These are phyloP conservation scores for Invenusta paracnida DNA, from an alignment of 2,888 invertebrate genomes.

Conservation along the genomic window DNA sequence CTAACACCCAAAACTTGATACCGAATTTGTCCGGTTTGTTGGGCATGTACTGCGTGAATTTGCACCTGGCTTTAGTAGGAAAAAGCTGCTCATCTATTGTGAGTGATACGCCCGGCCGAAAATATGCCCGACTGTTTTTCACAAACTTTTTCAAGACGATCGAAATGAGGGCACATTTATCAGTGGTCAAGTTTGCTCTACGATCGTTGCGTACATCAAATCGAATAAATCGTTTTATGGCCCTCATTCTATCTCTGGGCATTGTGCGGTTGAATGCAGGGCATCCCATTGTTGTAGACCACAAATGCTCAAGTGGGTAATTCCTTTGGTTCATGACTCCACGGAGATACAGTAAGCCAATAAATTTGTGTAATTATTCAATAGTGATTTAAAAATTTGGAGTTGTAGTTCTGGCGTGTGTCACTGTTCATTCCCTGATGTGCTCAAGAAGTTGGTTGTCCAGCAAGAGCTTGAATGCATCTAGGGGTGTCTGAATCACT, in stretches of 20 bases:
- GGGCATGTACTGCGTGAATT: constrained; percentile 16
- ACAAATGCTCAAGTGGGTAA: constrained; percentile 7
- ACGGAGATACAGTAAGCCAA: constrained; percentile 14
- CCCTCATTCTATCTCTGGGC: constrained; percentile 2
- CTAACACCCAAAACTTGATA: background rate
- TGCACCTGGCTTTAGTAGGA: background rate
- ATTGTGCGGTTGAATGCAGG: background rate
- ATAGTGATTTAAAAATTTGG: background rate
- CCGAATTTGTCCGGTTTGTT: background rate
- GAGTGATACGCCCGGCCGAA: background rate
- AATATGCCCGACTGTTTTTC: background rate
- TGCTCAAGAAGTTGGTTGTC: background rate
- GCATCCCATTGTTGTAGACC: constrained; percentile 24
- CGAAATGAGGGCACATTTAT: constrained; percentile 20
- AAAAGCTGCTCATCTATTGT: background rate
- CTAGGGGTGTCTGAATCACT: background rate
- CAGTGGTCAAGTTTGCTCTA: background rate
- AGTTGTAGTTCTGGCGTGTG: background rate
- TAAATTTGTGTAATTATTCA: background rate
- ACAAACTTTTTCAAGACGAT: background rate
- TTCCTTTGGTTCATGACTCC: constrained; percentile 19
- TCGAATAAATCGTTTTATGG: constrained; percentile 24
- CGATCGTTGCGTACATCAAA: background rate
- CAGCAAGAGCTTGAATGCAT: background rate
- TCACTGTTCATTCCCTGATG: background rate